phyloP scores from a whole-genome alignment of 2,797 vertebrate species.

The Catamblyrhynchus diadema region DNA sequence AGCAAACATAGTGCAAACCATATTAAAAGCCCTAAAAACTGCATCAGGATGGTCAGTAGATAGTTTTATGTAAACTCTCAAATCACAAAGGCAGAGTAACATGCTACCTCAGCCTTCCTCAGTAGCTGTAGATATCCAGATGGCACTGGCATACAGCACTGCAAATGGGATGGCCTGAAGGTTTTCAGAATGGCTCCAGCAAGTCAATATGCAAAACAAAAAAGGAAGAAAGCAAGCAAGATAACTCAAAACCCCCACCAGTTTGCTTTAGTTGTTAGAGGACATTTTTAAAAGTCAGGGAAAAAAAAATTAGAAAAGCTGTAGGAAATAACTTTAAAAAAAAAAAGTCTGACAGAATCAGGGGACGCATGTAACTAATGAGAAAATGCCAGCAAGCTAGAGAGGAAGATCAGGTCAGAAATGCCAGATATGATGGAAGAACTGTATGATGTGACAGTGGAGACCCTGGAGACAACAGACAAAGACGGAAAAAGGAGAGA shows the following conservation, averaged over 20 bases:
- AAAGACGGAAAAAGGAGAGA: conserved; percentile 56
- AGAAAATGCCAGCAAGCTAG: conserved; percentile 43
- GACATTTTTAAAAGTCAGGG: conserved; percentile 17
- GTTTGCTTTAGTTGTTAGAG: background rate
- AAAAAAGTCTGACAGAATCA: conserved; percentile 44
- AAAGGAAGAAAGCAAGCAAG: background rate
- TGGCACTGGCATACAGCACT: background rate
- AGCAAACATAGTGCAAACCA: background rate
- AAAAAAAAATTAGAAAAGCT: conserved; percentile 10
- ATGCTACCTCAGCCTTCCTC: background rate
- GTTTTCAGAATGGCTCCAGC: conserved; percentile 19
- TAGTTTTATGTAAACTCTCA: background rate
- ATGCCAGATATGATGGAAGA: conserved; percentile 65
- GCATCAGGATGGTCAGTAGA: background rate
- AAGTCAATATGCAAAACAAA: conserved; percentile 21
- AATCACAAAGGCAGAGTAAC: background rate
- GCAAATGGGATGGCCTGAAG: background rate
- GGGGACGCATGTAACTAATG: conserved; percentile 46
- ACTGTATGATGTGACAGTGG: conserved; percentile 65
- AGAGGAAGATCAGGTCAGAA: conserved; percentile 67
- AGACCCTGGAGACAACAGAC: conserved; percentile 60
- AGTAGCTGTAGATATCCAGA: background rate
- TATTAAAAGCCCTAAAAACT: background rate
- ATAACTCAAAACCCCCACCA: background rate
- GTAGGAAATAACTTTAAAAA: conserved; percentile 6